phyloP scores from a whole-genome alignment of 2,113 vertebrate genomes.

The Pomatorhinus ruficollis region DNA sequence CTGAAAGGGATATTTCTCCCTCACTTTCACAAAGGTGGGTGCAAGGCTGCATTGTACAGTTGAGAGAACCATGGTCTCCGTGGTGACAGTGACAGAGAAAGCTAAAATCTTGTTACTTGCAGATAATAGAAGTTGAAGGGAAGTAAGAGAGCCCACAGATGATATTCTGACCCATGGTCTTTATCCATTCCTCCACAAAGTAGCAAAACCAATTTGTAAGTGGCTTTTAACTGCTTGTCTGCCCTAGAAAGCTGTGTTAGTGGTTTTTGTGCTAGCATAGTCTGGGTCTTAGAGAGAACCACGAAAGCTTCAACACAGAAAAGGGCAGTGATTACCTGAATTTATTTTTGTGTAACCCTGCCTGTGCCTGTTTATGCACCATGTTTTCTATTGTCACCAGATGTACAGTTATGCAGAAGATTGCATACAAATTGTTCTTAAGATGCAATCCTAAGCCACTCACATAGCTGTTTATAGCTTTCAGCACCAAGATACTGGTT shows the following conservation, averaged over 20 bases:
- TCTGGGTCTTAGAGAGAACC: neutral
- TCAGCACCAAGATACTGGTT: neutral
- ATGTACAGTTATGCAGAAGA: conserved; percentile 8
- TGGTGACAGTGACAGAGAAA: neutral
- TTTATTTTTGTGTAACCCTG: neutral
- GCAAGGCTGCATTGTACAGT: neutral
- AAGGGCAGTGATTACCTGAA: neutral
- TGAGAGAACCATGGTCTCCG: neutral
- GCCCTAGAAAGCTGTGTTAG: neutral
- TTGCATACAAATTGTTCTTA: conserved; percentile 30
- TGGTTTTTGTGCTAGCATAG: neutral
- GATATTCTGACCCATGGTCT: neutral
- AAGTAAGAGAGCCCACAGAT: neutral
- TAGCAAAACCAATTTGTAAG: neutral
- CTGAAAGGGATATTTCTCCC: neutral
- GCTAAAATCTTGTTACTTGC: neutral
- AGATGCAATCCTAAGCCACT: neutral
- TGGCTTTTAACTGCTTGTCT: neutral
- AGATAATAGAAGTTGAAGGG: neutral
- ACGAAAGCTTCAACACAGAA: neutral
- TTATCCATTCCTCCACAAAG: neutral
- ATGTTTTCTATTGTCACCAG: conserved; percentile 7
- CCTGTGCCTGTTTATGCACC: neutral
- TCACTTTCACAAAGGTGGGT: neutral
- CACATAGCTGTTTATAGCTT: neutral